phyloP scores from a whole-genome alignment of 2,888 invertebrate genomes.

The Strigamia crassipes region DNA sequence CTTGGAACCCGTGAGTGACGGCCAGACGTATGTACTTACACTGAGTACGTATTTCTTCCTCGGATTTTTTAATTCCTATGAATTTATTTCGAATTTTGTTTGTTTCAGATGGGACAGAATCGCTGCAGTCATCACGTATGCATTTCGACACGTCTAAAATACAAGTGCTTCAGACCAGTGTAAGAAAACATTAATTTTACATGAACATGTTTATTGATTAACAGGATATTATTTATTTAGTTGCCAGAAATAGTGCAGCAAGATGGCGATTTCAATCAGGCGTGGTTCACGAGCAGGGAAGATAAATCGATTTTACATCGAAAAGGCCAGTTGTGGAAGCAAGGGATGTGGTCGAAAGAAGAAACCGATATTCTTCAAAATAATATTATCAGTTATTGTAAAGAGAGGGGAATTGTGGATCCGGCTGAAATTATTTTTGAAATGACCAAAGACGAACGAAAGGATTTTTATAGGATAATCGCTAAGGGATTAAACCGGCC shows the following conservation, averaged over 20 bases:
- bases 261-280: constrained; percentile 56
- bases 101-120: background rate
- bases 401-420: constrained; percentile 55
- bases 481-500: constrained; percentile 61
- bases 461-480: constrained; percentile 61
- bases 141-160: constrained; percentile 15
- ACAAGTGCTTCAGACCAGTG: constrained; percentile 15
- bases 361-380: constrained; percentile 59
- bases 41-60: background rate
- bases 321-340: constrained; percentile 59
- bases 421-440: constrained; percentile 61
- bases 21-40: constrained; percentile 47
- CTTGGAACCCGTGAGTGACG: constrained; percentile 15
- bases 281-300: constrained; percentile 61
- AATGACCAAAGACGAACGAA: constrained; percentile 62
- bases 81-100: background rate
- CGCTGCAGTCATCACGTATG: background rate
- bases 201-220: no score
- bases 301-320: constrained; percentile 59
- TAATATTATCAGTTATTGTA: constrained; percentile 60
- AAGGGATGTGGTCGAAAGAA: constrained; percentile 62
- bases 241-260: background rate
- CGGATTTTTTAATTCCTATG: background rate
- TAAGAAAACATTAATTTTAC: background rate
- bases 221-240: background rate